Percentiles rank a stretch among this genome's conserved stretches.
Conservation (phyloP, 1,140 invertebrate species). For the Aleiodes sp. region DNA sequence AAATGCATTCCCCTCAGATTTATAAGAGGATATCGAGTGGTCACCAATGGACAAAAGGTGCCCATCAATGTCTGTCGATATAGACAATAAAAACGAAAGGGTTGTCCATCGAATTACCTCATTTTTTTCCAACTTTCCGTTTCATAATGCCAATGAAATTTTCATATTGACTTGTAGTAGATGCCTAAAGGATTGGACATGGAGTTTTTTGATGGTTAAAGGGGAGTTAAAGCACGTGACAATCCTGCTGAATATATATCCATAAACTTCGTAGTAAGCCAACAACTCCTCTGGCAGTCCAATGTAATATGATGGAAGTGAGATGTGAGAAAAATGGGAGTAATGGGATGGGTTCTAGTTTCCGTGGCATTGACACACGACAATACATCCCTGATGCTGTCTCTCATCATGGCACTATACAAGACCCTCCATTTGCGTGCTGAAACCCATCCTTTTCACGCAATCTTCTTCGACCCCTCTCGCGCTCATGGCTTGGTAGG, state of each 20-base stretch:
- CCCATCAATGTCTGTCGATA: not conserved
- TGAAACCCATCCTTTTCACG: conserved; percentile 54
- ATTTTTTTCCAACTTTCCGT: too few species aligned
- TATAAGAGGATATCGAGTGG: too few species aligned
- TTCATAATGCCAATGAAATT: too few species aligned
- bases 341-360: conserved; percentile 51
- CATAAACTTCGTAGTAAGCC: conserved; percentile 6
- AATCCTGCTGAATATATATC: conserved; percentile 12
- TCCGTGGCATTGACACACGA: conserved; percentile 56
- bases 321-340: conserved; percentile 31
- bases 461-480: conserved; percentile 41
- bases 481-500: not conserved
- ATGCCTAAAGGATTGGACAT: not conserved
- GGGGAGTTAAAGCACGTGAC: conserved; percentile 1
- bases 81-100: not conserved
- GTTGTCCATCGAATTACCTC: too few species aligned
- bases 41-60: not conserved
- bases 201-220: conserved; percentile 9
- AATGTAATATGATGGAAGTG: conserved; percentile 20
- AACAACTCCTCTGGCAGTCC: conserved; percentile 25
- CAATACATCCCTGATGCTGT: conserved; percentile 57
- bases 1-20: too few species aligned
- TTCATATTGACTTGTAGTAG: not conserved
- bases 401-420: conserved; percentile 33
- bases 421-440: conserved; percentile 30